Evolutionary conservation across 2,113 vertebrate genomes (phyloP).

Genomic region (Motacilla alba): DNA sequence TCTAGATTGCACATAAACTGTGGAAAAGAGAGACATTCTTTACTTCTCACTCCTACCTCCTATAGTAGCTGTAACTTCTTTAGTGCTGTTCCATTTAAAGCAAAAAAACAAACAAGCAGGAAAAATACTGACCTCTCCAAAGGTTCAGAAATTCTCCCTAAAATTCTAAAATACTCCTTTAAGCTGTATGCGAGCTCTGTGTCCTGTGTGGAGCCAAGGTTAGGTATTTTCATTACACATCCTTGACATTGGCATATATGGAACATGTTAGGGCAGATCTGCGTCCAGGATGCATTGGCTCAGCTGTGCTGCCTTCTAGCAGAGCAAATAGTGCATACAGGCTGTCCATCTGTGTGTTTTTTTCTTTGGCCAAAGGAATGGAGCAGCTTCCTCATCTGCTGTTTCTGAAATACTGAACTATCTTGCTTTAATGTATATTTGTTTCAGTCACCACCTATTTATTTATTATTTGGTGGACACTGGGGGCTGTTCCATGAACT

Average conservation of each 20-base stretch:
- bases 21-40: not conserved
- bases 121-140: not conserved
- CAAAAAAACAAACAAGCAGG: not conserved
- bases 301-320: not conserved
- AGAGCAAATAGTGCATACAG: not conserved
- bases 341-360: not conserved
- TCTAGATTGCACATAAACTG: not conserved
- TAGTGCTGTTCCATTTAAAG: not conserved
- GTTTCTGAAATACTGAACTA: not conserved
- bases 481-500: not conserved
- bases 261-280: not conserved
- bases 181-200: not conserved
- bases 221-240: not conserved
- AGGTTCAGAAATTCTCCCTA: not conserved
- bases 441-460: not conserved
- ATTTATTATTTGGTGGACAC: not conserved
- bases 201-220: not conserved
- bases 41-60: not conserved
- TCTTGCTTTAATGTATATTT: not conserved
- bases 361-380: not conserved
- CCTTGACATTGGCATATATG: not conserved
- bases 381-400: not conserved
- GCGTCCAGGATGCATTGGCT: not conserved
- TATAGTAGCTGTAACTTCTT: not conserved
- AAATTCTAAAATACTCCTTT: not conserved